phyloP scores from a whole-genome alignment of 2,797 vertebrate genomes.

The Manis crassicaudata region DNA sequence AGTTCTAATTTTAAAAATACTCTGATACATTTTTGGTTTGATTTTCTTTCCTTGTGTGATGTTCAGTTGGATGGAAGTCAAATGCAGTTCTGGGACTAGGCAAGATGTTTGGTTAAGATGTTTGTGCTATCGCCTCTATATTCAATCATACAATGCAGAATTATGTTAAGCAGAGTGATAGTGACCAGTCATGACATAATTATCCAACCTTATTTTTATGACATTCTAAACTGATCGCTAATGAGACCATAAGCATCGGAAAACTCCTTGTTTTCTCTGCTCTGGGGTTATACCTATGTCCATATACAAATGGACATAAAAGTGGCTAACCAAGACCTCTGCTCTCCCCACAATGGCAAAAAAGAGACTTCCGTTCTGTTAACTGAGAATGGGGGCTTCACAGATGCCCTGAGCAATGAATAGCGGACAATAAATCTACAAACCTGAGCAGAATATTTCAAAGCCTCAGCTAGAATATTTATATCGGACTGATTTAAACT shows the following conservation, averaged over 20 bases:
- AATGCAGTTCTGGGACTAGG: not conserved
- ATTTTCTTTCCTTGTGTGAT: not conserved
- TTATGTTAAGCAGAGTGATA: constrained; percentile 91
- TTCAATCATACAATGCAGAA: constrained; percentile 94
- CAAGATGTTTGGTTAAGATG: no score
- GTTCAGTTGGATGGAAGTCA: not conserved
- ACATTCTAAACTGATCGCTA: constrained; percentile 18
- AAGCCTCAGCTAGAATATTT: not conserved
- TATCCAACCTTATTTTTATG: constrained; percentile 87
- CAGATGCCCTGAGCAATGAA: not conserved
- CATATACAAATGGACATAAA: constrained; percentile 12
- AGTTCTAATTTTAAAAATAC: not conserved
- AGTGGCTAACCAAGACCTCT: not conserved
- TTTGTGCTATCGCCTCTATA: constrained; percentile 72
- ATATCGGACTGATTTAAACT: not conserved
- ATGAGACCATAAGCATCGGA: not conserved
- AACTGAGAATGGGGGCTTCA: not conserved
- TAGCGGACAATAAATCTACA: not conserved
- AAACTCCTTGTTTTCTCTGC: not conserved
- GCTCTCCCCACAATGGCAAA: not conserved
- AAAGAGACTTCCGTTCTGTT: not conserved
- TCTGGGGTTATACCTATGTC: not conserved
- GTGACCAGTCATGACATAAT: constrained; percentile 93
- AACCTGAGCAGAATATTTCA: not conserved
- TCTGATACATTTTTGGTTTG: accelerated